Conservation (phyloP, 2,113 vertebrate species). For the Vicugna pacos region DNA sequence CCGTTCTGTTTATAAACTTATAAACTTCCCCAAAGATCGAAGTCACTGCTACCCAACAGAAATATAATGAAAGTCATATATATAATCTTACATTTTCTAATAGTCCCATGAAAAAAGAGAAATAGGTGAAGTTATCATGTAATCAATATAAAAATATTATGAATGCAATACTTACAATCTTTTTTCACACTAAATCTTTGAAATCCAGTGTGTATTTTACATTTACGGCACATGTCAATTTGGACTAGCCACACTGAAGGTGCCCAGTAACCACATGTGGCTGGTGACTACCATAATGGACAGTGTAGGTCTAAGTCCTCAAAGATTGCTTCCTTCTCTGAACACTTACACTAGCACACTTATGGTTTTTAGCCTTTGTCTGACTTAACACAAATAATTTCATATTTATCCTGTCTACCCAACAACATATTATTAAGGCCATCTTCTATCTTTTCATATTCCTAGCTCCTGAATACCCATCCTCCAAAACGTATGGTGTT, state of each 20-base stretch:
- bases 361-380: not conserved
- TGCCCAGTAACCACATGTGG: not conserved
- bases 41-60: not conserved
- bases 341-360: not conserved
- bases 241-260: not conserved
- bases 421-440: not conserved
- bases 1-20: not conserved
- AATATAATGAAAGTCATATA: not conserved
- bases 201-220: conserved; percentile 10
- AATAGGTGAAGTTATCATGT: not conserved
- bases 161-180: not conserved
- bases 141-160: conserved; percentile 42
- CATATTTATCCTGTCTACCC: not conserved
- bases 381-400: conserved; percentile 1
- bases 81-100: conserved; percentile 32
- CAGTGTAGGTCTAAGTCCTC: not conserved
- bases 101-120: not conserved
- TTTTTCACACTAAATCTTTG: conserved; percentile 24
- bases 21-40: conserved; percentile 5
- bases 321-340: not conserved
- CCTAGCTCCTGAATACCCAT: not conserved
- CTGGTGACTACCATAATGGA: not conserved
- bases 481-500: not conserved
- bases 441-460: conserved; percentile 44
- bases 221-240: not conserved